Evolutionary conservation across 1,140 invertebrate species (phyloP).

Genomic region (Aricia agestis): DNA sequence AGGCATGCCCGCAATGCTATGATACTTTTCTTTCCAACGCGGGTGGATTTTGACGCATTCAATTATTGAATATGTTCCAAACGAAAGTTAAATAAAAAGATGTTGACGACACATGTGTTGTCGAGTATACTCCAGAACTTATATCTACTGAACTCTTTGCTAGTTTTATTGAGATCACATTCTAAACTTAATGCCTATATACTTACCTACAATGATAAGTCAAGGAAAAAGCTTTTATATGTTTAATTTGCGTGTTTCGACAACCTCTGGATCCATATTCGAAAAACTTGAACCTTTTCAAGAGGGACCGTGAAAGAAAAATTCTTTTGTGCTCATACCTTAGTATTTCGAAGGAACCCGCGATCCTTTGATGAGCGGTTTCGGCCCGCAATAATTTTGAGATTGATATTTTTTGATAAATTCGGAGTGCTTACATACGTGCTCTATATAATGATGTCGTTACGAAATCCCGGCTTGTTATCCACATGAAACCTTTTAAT

Average conservation of each 20-base stretch:
- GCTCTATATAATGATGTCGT: slow-evolving; percentile 8
- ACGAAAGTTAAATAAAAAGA: too few relatives aligned
- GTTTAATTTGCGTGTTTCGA: not conserved
- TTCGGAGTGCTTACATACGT: not conserved
- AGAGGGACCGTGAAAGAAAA: slow-evolving; percentile 11
- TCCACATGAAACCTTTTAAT: not conserved
- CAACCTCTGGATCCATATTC: slow-evolving; percentile 11
- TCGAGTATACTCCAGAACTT: too few relatives aligned
- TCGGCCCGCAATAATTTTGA: not conserved
- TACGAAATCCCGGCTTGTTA: not conserved
- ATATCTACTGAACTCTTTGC: too few relatives aligned
- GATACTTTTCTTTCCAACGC: too few relatives aligned
- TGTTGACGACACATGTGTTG: too few relatives aligned
- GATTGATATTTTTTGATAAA: slow-evolving; percentile 17
- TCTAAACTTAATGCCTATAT: too few relatives aligned
- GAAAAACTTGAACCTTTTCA: slow-evolving; percentile 14
- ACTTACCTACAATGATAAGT: not conserved
- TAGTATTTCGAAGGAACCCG: slow-evolving; percentile 3
- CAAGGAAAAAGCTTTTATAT: slow-evolving; percentile 14
- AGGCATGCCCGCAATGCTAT: too few relatives aligned
- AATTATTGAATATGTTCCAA: too few relatives aligned
- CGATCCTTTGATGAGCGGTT: slow-evolving; percentile 11
- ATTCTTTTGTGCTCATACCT: slow-evolving; percentile 2
- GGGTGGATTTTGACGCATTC: too few relatives aligned
- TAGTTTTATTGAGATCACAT: too few relatives aligned